Evolutionary conservation across 1,140 invertebrate genomes (phyloP).

Genomic region (Drosophila kohkoa): DNA sequence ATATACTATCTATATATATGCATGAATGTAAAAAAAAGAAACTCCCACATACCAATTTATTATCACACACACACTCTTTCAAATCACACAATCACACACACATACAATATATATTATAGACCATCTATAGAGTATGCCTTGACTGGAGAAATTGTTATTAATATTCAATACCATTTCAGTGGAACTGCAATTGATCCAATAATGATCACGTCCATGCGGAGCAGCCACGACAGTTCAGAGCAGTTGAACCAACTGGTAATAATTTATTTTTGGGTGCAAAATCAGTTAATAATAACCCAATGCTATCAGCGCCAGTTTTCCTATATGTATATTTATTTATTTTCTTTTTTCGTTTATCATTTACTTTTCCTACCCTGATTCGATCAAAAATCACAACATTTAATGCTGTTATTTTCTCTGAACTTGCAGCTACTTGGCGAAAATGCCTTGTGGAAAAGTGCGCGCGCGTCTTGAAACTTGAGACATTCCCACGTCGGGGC

Average conservation of each 20-base stretch:
- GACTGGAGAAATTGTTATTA: constrained; percentile 44
- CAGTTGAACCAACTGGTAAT: constrained; percentile 66
- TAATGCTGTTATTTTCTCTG: constrained; percentile 63
- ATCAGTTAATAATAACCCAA: constrained; percentile 14
- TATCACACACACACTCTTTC: constrained; percentile 1
- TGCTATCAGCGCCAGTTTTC: constrained; percentile 19
- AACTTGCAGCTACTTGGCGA: constrained; percentile 60
- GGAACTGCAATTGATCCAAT: constrained; percentile 43
- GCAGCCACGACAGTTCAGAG: constrained; percentile 14
- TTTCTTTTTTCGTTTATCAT: neutral
- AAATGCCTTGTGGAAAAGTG: constrained; percentile 37
- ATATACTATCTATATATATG: constrained; percentile 34
- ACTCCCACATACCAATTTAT: constrained; percentile 31
- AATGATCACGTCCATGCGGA: constrained; percentile 15
- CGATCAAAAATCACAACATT: constrained; percentile 5
- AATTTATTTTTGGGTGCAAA: constrained; percentile 55
- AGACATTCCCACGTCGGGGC: constrained; percentile 44
- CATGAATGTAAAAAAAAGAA: constrained; percentile 42
- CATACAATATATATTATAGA: constrained; percentile 18
- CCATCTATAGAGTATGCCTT: constrained; percentile 15
- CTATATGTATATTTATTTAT: constrained; percentile 23
- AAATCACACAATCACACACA: constrained; percentile 10
- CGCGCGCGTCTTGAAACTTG: constrained; percentile 42
- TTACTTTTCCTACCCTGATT: constrained; percentile 3
- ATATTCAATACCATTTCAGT: constrained; percentile 73